Percentiles rank a stretch among this genome's conserved stretches.
Evolutionary conservation across 2,797 vertebrate genomes (phyloP).

Genomic region (Picus viridis): DNA sequence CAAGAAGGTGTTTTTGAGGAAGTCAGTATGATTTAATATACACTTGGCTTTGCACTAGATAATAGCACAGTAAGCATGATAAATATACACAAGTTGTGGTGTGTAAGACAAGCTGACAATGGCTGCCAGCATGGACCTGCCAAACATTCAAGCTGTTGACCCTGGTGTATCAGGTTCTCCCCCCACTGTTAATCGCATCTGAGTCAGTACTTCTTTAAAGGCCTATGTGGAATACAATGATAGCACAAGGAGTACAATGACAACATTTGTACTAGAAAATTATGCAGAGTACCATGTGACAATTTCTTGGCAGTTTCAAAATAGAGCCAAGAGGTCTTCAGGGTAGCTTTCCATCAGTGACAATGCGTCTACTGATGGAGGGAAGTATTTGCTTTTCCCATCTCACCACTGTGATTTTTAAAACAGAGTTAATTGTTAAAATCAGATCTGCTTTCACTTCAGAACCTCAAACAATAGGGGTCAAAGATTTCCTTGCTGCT

Average conservation of each 20-base stretch:
- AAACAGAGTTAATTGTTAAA: background rate
- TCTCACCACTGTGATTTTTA: background rate
- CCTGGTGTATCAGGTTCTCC: background rate
- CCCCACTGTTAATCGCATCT: background rate
- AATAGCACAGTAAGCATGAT: background rate
- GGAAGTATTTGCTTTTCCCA: background rate
- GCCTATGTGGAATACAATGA: background rate
- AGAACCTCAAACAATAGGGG: background rate
- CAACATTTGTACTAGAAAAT: background rate
- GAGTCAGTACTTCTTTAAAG: background rate
- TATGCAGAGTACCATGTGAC: background rate
- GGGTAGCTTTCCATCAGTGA: background rate
- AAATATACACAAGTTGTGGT: background rate
- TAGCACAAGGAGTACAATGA: background rate
- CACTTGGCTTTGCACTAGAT: background rate
- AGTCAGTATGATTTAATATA: background rate
- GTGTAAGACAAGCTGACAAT: background rate
- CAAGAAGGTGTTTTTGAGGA: background rate
- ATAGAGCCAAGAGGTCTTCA: background rate
- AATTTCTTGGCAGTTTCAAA: background rate
- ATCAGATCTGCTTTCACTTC: background rate
- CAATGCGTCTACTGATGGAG: background rate
- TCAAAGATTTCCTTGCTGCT: background rate
- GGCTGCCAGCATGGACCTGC: background rate
- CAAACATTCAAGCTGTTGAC: background rate